Percentiles rank a stretch among this genome's conserved stretches.
These are phyloP conservation scores for Heliconius eleuchia DNA, from an alignment of 1,140 invertebrate genomes.

Conservation along the genomic window DNA sequence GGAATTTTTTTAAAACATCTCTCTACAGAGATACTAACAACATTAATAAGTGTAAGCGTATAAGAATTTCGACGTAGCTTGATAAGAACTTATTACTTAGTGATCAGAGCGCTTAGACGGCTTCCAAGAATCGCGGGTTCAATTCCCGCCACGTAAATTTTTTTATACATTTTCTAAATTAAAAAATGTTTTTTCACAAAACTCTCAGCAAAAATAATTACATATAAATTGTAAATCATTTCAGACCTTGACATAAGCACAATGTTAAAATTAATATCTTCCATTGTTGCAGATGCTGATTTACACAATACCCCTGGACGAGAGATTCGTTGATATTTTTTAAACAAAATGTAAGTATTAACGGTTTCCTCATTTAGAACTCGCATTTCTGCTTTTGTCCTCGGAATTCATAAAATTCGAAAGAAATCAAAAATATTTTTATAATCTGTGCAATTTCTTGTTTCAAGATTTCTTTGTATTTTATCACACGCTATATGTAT, in stretches of 20 bases:
- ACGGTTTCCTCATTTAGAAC: constrained; percentile 17
- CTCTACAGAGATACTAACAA: too few relatives aligned
- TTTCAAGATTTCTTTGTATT: constrained; percentile 15
- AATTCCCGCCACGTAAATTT: too few relatives aligned
- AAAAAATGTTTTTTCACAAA: too few relatives aligned
- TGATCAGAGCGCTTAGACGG: too few relatives aligned
- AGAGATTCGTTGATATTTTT: constrained; percentile 59
- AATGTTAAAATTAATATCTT: constrained; percentile 20
- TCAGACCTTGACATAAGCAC: not conserved
- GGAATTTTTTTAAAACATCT: too few relatives aligned
- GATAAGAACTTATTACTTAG: too few relatives aligned
- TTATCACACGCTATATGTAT: constrained; percentile 13
- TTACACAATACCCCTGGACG: constrained; percentile 56
- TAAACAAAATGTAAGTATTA: constrained; percentile 65
- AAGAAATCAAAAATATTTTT: constrained; percentile 16
- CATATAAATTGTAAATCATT: not conserved
- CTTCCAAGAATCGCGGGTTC: too few relatives aligned
- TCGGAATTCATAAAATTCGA: constrained; percentile 19
- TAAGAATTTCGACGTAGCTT: too few relatives aligned
- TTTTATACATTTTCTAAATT: too few relatives aligned
- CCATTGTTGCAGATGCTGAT: constrained; percentile 68
- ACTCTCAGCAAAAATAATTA: not conserved
- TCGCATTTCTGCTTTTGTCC: constrained; percentile 22
- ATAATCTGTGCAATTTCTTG: not conserved
- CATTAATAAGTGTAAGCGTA: too few relatives aligned